Conservation (phyloP, 2,113 vertebrate species). For the Chionis minor region DNA sequence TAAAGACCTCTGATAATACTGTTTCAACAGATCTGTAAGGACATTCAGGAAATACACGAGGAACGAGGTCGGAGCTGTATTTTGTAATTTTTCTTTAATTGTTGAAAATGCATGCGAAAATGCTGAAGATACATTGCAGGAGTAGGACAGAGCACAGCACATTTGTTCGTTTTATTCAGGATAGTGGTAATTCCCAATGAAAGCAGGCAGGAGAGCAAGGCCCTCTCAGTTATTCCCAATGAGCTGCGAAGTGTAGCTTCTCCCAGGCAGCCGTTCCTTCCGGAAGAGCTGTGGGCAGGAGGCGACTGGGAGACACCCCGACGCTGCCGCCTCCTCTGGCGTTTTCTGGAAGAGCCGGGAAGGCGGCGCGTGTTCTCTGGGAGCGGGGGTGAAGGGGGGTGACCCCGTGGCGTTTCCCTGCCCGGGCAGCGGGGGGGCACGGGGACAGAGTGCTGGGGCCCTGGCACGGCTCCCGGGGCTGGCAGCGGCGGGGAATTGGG, state of each 20-base stretch:
- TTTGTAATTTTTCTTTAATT: not conserved
- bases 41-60: rapidly evolving
- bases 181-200: not conserved
- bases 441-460: not conserved
- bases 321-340: not conserved
- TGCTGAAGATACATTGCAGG: not conserved
- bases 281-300: not conserved
- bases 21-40: not conserved
- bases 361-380: not conserved
- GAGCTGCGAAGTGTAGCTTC: not conserved
- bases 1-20: not conserved
- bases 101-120: not conserved
- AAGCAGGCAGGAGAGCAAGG: not conserved
- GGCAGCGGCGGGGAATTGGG: rapidly evolving
- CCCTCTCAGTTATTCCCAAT: not conserved
- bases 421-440: rapidly evolving
- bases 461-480: not conserved
- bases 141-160: not conserved
- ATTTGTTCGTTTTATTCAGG: not conserved
- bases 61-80: not conserved
- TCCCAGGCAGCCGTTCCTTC: not conserved
- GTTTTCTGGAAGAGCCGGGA: not conserved
- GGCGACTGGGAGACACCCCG: not conserved
- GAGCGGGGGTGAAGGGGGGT: not conserved
- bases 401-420: rapidly evolving